Conservation (phyloP, 2,888 invertebrate species). For the Callyntrura guangdongensis region DNA sequence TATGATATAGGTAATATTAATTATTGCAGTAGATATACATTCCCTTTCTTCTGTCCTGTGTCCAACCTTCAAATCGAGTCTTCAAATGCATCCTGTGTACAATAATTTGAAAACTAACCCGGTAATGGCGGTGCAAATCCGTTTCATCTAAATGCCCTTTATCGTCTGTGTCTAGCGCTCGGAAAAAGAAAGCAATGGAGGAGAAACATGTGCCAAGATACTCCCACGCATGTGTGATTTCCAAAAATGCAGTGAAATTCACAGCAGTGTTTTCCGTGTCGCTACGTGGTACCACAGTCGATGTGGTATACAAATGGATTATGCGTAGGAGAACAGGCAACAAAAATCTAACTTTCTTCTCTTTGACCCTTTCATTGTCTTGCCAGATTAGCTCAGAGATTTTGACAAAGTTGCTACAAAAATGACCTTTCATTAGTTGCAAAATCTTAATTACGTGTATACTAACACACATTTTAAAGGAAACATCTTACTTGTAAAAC, state of each 20-base stretch:
- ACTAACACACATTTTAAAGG: neutral
- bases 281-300: neutral
- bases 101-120: neutral
- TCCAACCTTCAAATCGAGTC: too few species aligned
- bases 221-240: conserved; percentile 33
- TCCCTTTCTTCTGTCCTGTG: too few species aligned
- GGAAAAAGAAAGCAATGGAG: conserved; percentile 53
- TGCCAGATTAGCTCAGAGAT: conserved; percentile 13
- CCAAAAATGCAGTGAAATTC: conserved; percentile 6
- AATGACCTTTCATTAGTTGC: neutral
- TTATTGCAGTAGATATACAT: neutral
- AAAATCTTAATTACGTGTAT: neutral
- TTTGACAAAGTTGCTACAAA: conserved; percentile 36
- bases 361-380: neutral
- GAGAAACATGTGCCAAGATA: conserved; percentile 16
- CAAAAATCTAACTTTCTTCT: neutral
- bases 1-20: neutral
- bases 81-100: neutral
- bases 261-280: conserved; percentile 21
- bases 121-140: conserved; percentile 38
- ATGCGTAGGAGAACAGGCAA: conserved; percentile 16
- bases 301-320: neutral
- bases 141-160: conserved; percentile 51
- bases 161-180: conserved; percentile 31
- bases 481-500: conserved; percentile 33